Conservation (phyloP, 2,113 vertebrate species). For the Myodes glareolus region DNA sequence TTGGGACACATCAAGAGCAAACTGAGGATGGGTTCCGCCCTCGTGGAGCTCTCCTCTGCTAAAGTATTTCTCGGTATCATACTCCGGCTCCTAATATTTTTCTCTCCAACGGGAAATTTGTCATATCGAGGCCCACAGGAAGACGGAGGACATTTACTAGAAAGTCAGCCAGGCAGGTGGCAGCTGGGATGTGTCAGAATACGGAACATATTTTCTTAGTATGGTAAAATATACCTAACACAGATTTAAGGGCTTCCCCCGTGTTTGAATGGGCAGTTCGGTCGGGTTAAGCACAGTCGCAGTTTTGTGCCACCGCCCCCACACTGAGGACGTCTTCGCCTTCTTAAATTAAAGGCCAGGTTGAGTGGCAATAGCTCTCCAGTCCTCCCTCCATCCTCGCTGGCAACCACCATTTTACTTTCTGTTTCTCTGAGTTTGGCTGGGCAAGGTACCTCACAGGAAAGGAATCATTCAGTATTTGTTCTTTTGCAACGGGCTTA, state of each 20-base stretch:
- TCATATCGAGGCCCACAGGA: background rate
- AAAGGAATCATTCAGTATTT: background rate
- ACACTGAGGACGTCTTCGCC: background rate
- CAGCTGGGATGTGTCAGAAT: background rate
- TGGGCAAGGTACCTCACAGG: background rate
- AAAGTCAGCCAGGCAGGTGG: background rate
- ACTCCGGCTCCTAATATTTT: background rate
- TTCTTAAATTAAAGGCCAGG: background rate
- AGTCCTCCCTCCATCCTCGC: rapidly evolving
- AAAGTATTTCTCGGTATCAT: background rate
- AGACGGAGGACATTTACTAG: background rate
- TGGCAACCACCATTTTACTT: background rate
- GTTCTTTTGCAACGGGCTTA: background rate
- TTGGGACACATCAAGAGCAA: background rate
- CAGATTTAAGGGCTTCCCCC: background rate
- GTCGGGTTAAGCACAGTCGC: background rate
- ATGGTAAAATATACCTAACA: background rate
- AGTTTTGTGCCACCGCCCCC: background rate
- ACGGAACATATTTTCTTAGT: background rate
- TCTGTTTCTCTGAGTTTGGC: background rate
- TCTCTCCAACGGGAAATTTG: background rate
- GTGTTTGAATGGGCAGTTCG: background rate
- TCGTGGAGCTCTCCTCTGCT: background rate
- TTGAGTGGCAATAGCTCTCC: background rate
- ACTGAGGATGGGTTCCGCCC: rapidly evolving